phyloP scores from a whole-genome alignment of 2,113 vertebrate species.

The Falcunculus frontatus region DNA sequence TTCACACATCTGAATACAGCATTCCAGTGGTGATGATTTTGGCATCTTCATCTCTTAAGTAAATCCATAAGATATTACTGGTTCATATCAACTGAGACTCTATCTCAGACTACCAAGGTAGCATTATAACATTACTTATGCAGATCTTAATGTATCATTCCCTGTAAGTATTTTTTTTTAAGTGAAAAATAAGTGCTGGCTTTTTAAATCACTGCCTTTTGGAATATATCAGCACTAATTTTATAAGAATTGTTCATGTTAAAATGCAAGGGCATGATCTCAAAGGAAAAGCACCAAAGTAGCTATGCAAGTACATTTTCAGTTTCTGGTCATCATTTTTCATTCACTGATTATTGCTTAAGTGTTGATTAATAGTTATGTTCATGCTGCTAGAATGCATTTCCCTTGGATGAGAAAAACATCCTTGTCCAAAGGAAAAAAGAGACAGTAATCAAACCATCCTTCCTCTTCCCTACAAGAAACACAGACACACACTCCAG shows the following conservation, averaged over 20 bases:
- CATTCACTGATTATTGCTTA: slow-evolving; percentile 75
- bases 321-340: slow-evolving; percentile 73
- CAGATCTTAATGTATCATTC: slow-evolving; percentile 35
- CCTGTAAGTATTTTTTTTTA: background rate
- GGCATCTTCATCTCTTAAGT: background rate
- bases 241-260: slow-evolving; percentile 60
- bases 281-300: slow-evolving; percentile 34
- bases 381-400: slow-evolving; percentile 73
- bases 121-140: slow-evolving; percentile 47
- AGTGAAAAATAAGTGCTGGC: slow-evolving; percentile 33
- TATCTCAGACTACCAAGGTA: slow-evolving; percentile 13
- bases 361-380: slow-evolving; percentile 78
- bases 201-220: slow-evolving; percentile 63
- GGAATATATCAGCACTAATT: slow-evolving; percentile 66
- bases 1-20: background rate
- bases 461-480: slow-evolving; percentile 53
- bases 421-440: slow-evolving; percentile 47
- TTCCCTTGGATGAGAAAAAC: slow-evolving; percentile 72
- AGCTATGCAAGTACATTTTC: slow-evolving; percentile 53
- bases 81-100: background rate
- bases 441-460: slow-evolving; percentile 66
- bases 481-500: slow-evolving; percentile 48
- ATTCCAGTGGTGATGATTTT: background rate
- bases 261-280: slow-evolving; percentile 68
- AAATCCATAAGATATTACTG: background rate